Conservation (phyloP, 1,140 invertebrate genomes). For the Mylabris phalerata region DNA sequence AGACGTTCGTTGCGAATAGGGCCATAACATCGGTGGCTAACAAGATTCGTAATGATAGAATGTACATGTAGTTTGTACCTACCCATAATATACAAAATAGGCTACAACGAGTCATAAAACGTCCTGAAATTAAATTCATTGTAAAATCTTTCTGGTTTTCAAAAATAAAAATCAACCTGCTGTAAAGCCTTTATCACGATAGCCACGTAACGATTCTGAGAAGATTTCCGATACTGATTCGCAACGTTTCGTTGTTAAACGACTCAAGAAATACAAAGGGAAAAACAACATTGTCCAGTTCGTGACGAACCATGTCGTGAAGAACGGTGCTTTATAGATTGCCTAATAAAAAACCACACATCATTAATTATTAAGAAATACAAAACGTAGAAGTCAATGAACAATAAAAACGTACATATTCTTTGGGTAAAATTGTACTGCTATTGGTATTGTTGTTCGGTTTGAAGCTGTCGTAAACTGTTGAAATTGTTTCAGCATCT, state of each 20-base stretch:
- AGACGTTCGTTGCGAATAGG: slow-evolving; percentile 87
- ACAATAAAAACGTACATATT: slow-evolving; percentile 40
- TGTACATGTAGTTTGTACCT: slow-evolving; percentile 88
- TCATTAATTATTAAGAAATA: background rate
- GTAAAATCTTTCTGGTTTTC: background rate
- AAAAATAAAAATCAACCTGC: slow-evolving; percentile 48
- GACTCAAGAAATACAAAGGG: slow-evolving; percentile 75
- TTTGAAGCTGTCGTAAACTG: slow-evolving; percentile 33
- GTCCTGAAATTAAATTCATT: slow-evolving; percentile 48
- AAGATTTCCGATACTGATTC: slow-evolving; percentile 67
- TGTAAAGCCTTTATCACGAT: slow-evolving; percentile 80
- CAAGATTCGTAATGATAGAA: slow-evolving; percentile 74
- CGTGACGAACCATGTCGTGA: slow-evolving; percentile 93
- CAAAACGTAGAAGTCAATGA: background rate
- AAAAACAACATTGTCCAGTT: slow-evolving; percentile 88
- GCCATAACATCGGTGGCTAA: slow-evolving; percentile 87
- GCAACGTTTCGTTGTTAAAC: slow-evolving; percentile 62
- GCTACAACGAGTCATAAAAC: slow-evolving; percentile 76
- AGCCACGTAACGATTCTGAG: slow-evolving; percentile 70
- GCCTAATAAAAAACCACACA: slow-evolving; percentile 45
- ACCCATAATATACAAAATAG: slow-evolving; percentile 88
- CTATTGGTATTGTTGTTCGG: slow-evolving; percentile 42
- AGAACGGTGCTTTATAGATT: slow-evolving; percentile 79
- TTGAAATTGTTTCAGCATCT: slow-evolving; percentile 40
- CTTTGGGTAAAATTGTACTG: slow-evolving; percentile 41